Evolutionary conservation across 2,888 invertebrate genomes (phyloP).

Genomic region (Terebella lapidaria): DNA sequence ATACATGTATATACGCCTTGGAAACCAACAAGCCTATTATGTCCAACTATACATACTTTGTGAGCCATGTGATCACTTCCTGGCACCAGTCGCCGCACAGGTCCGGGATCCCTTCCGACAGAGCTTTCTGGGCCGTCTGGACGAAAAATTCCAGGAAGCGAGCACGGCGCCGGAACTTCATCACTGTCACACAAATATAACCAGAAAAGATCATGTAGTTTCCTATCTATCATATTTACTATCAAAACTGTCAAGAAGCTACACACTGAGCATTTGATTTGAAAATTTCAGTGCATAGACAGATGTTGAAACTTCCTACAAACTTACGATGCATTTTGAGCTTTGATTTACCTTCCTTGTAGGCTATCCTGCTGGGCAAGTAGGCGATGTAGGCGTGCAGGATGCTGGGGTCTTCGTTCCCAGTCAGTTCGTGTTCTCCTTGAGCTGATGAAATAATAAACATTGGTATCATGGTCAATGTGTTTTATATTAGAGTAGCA

Average conservation of each 20-base stretch:
- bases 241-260: too few relatives aligned
- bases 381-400: constrained; percentile 51
- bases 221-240: too few relatives aligned
- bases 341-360: constrained; percentile 43
- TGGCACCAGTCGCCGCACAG: constrained; percentile 46
- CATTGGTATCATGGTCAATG: background rate
- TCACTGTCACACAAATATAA: constrained; percentile 23
- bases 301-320: too few relatives aligned
- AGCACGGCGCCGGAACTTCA: constrained; percentile 45
- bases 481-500: too few relatives aligned
- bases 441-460: constrained; percentile 35
- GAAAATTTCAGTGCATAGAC: too few relatives aligned
- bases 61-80: constrained; percentile 27
- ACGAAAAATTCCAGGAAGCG: constrained; percentile 50
- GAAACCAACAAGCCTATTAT: too few relatives aligned
- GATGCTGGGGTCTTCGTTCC: constrained; percentile 49
- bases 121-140: constrained; percentile 46
- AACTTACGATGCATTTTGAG: too few relatives aligned
- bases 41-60: constrained; percentile 1
- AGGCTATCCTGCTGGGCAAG: constrained; percentile 46
- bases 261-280: too few relatives aligned
- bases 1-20: too few relatives aligned
- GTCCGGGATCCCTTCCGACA: constrained; percentile 44
- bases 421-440: constrained; percentile 48
- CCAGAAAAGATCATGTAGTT: too few relatives aligned